Evolutionary conservation across 2,888 invertebrate genomes (phyloP).

Genomic region (Lithophane leautieri): DNA sequence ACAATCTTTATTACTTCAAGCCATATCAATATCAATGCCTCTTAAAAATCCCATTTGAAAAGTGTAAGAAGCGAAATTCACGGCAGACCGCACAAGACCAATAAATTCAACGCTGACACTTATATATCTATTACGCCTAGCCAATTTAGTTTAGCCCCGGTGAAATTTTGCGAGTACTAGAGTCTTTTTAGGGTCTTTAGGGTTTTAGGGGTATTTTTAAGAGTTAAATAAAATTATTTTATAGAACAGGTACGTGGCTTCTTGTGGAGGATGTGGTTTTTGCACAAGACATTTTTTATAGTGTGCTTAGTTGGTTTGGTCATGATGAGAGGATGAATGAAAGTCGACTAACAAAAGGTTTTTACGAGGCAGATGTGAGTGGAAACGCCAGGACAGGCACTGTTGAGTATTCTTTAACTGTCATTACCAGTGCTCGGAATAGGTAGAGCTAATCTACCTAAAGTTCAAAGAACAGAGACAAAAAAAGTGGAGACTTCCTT

Average conservation of each 20-base stretch:
- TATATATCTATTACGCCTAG: conserved; percentile 5
- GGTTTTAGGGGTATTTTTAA: conserved; percentile 11
- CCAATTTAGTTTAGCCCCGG: conserved; percentile 8
- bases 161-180: conserved; percentile 13
- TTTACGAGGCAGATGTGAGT: no score
- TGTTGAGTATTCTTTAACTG: background rate
- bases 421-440: no score
- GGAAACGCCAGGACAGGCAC: background rate
- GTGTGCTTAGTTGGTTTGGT: no score
- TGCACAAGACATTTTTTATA: background rate
- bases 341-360: no score
- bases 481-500: no score
- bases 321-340: no score
- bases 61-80: conserved; percentile 11
- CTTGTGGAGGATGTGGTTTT: background rate
- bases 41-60: conserved; percentile 14
- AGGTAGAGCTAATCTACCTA: no score
- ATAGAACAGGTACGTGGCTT: background rate
- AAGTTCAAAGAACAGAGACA: no score
- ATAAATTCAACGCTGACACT: conserved; percentile 12
- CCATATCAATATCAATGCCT: background rate
- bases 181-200: background rate
- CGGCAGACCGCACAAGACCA: conserved; percentile 1
- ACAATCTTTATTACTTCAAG: background rate
- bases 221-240: conserved; percentile 26